phyloP scores from a whole-genome alignment of 2,888 invertebrate species.

The Tenodera sinensis region DNA sequence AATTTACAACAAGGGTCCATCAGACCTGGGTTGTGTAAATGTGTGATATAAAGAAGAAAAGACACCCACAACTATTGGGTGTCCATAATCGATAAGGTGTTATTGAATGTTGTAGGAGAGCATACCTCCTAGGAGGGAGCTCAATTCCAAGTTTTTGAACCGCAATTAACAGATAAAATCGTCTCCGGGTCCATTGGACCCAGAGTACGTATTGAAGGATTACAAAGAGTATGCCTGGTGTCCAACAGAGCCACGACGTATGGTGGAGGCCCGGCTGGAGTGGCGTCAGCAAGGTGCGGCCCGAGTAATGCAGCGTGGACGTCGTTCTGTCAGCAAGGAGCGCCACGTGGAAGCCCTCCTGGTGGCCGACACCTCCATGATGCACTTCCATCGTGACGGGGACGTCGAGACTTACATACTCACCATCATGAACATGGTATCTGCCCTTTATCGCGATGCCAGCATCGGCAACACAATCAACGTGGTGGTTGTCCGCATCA shows the following conservation, averaged over 20 bases:
- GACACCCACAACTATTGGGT: no score
- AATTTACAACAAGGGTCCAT: no score
- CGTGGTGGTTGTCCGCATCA: conserved; percentile 82
- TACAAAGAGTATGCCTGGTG: no score
- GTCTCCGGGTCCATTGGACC: no score
- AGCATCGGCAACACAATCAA: conserved; percentile 88
- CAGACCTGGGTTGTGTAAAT: no score
- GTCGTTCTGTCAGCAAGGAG: conserved; percentile 69
- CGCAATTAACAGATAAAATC: no score
- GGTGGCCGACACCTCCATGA: conserved; percentile 85
- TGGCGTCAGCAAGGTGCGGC: conserved; percentile 55
- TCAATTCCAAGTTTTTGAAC: no score
- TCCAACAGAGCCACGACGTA: conserved; percentile 47
- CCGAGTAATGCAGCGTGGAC: conserved; percentile 49
- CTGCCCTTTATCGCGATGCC: conserved; percentile 79
- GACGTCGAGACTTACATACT: conserved; percentile 82
- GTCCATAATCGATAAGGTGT: no score
- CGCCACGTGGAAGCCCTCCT: conserved; percentile 81
- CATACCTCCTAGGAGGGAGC: no score
- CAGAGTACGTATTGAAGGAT: no score
- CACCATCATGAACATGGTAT: conserved; percentile 92
- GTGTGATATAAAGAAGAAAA: no score
- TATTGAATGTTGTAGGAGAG: no score
- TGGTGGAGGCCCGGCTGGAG: conserved; percentile 55
- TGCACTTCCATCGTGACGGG: conserved; percentile 75